phyloP scores from a whole-genome alignment of 2,113 vertebrate genomes.

The Dipodomys spectabilis region DNA sequence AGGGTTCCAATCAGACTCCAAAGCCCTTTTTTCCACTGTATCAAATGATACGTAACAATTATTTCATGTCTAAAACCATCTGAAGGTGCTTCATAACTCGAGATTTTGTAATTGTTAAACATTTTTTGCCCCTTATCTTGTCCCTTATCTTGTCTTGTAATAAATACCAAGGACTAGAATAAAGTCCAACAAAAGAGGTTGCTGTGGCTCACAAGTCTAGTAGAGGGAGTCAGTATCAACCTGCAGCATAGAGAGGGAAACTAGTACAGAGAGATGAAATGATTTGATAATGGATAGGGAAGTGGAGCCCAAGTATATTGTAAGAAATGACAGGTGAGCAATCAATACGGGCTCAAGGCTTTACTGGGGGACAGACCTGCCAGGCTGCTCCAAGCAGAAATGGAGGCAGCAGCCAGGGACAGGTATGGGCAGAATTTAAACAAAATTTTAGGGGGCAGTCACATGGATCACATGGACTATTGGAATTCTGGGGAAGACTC shows the following conservation, averaged over 20 bases:
- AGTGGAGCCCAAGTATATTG: not conserved
- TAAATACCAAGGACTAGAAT: too few species aligned
- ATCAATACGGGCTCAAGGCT: too few species aligned
- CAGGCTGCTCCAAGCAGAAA: too few species aligned
- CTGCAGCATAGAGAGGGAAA: conserved; percentile 2
- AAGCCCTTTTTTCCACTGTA: not conserved
- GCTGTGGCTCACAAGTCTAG: too few species aligned
- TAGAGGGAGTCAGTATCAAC: not conserved
- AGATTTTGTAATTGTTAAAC: conserved; percentile 1
- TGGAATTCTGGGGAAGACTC: too few species aligned
- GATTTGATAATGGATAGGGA: not conserved
- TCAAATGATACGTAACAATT: not conserved
- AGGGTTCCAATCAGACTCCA: not conserved
- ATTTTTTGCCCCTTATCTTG: not conserved
- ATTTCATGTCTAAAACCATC: not conserved
- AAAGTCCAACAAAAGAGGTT: too few species aligned
- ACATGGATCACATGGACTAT: too few species aligned
- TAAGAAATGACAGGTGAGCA: too few species aligned
- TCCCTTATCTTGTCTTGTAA: not conserved
- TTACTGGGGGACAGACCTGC: too few species aligned
- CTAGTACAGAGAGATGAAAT: not conserved
- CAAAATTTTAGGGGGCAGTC: too few species aligned
- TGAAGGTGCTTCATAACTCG: not conserved
- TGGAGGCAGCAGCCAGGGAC: too few species aligned
- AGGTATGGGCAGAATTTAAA: too few species aligned